Base-by-base conservation (phyloP, 2,888 invertebrate species). In the Drosophila lutescens region DNA sequence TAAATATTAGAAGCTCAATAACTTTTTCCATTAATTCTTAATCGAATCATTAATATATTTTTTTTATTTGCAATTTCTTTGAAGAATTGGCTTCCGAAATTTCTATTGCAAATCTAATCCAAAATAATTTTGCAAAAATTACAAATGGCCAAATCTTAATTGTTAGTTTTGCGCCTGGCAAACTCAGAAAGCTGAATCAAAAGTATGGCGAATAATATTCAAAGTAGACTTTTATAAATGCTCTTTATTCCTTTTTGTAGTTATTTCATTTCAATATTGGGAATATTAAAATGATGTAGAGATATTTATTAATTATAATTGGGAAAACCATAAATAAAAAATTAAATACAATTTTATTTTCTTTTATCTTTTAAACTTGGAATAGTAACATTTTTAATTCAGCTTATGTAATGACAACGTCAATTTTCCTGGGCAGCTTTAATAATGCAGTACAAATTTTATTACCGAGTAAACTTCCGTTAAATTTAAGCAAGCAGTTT, bases 111-210 rank as follows among this genome's bases (percentile, higher is more conserved):
- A 15, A 23, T 47, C 44, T 23, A 32, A 40, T 54, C 20, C 12
- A 47, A 38, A 26, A 49, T 51, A 56, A 36, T 10, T 4, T 34
- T 12, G 1, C 1, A 55, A 53, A 38, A 46, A 65, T 32, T 26
- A n/a, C 38, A 10, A 63, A 71, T 17, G n/a, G 32, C 40, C 66
- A 77, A 63, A 69, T 72, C 69, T 72, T 57, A 60, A 75, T 77
- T 77, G 77, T 60, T 69, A 55, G 60, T 63, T 65, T 65, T 51
- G 30, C 15, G 17, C 7, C 36, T 43, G 20, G 43, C 12, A 32
- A 47, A 44, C 1, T 30, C 30, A 30, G n/a, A 65, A 43, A 62
- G 17, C 63, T 60, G n/a, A 57, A 58, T 38, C 20, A 46, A 58
- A 59, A 36, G 44, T 9, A 10, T 9, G 1, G 17, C 20, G 13